Evolutionary conservation across 2,797 vertebrate genomes (phyloP).

Genomic region (Pseudotriccus pelzelni): DNA sequence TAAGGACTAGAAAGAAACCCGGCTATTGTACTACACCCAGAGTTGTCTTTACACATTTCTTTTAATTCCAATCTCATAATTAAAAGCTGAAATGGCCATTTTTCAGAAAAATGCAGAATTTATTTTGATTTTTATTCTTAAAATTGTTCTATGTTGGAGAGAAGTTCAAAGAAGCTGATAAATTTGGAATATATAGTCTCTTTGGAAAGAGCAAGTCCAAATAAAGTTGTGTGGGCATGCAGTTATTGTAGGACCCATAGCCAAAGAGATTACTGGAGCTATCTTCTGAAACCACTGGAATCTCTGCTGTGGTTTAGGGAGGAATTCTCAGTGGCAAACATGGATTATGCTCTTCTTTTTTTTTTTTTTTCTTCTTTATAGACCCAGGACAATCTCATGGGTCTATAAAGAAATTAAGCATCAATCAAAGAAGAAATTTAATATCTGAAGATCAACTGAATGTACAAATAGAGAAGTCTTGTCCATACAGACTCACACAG

Average conservation of each 20-base stretch:
- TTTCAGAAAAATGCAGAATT: not conserved
- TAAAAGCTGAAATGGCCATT: not conserved
- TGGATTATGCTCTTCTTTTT: not conserved
- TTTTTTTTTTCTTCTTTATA: too few species aligned
- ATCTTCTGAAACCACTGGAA: not conserved
- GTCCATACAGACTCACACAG: not conserved
- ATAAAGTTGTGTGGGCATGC: not conserved
- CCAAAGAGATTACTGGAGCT: not conserved
- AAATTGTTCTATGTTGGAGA: not conserved
- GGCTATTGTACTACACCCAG: not conserved
- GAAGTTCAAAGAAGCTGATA: not conserved
- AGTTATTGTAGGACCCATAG: not conserved
- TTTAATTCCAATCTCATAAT: not conserved
- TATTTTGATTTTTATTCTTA: not conserved
- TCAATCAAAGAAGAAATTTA: not conserved
- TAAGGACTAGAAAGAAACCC: not conserved
- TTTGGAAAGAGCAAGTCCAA: not conserved
- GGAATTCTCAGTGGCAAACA: not conserved
- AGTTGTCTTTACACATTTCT: not conserved
- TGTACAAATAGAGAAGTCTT: not conserved
- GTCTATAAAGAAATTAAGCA: not conserved
- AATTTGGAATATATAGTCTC: not conserved
- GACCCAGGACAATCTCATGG: not conserved
- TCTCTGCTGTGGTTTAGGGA: not conserved
- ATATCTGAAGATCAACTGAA: not conserved